Percentiles rank a stretch among this genome's conserved stretches.
These are phyloP conservation scores for Laupala kohalensis DNA, from an alignment of 1,140 invertebrate genomes.

Conservation along the genomic window DNA sequence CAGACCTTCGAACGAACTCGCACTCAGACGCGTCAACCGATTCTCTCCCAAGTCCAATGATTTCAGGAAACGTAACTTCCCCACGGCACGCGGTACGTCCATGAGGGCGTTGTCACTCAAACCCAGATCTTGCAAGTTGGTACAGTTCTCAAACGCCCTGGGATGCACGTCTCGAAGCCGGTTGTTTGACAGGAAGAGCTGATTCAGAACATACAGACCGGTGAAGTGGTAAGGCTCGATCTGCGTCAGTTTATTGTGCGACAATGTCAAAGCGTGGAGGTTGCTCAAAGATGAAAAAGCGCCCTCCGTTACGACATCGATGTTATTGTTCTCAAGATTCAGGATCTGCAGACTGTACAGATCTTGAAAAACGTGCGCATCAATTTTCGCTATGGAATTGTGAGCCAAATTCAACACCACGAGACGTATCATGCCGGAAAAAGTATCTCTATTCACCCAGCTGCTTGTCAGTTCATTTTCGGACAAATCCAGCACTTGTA, in stretches of 20 bases:
- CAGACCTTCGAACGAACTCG: slow-evolving; percentile 46
- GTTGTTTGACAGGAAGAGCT: slow-evolving; percentile 63
- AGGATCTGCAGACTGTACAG: slow-evolving; percentile 62
- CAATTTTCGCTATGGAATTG: slow-evolving; percentile 56
- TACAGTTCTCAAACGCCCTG: slow-evolving; percentile 65
- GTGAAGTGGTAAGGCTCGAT: slow-evolving; percentile 55
- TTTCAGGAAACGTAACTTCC: slow-evolving; percentile 54
- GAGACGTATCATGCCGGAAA: slow-evolving; percentile 54
- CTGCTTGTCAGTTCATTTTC: slow-evolving; percentile 61
- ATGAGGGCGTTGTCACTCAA: slow-evolving; percentile 70
- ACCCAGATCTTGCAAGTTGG: slow-evolving; percentile 69
- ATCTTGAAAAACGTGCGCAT: slow-evolving; percentile 57
- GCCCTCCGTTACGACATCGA: slow-evolving; percentile 53
- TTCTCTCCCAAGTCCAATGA: slow-evolving; percentile 79
- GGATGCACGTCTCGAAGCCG: slow-evolving; percentile 50
- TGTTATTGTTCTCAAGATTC: slow-evolving; percentile 60
- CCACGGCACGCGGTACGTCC: slow-evolving; percentile 61
- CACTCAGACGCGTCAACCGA: slow-evolving; percentile 48
- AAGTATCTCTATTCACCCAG: slow-evolving; percentile 66
- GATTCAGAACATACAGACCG: slow-evolving; percentile 55
- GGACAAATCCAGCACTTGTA: slow-evolving; percentile 64
- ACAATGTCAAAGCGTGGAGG: slow-evolving; percentile 59
- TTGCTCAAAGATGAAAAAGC: slow-evolving; percentile 61
- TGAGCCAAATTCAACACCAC: slow-evolving; percentile 61
- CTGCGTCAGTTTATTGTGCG: slow-evolving; percentile 52